Percentiles rank a stretch among this genome's conserved stretches.
Conservation (phyloP, 2,797 vertebrate genomes). For the Hylomyscus alleni region DNA sequence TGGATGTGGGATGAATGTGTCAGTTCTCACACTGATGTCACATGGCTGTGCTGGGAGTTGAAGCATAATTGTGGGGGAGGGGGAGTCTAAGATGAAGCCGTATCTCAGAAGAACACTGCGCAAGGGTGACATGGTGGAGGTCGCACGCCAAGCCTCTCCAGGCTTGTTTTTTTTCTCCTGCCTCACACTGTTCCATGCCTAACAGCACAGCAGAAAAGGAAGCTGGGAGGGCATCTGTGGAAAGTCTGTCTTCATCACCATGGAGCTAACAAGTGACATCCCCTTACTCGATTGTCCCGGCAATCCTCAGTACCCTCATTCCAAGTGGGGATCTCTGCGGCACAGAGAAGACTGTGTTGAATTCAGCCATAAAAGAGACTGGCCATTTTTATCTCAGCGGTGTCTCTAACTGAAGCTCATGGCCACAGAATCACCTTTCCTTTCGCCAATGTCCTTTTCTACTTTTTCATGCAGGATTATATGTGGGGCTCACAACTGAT, state of each 20-base stretch:
- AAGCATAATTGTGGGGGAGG: neutral
- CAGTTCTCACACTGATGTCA: neutral
- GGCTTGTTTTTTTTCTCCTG: neutral
- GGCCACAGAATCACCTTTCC: fast-evolving
- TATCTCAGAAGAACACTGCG: neutral
- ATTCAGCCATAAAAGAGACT: neutral
- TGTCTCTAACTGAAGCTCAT: neutral
- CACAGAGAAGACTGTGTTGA: neutral
- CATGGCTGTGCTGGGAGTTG: fast-evolving
- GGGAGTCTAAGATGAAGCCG: neutral
- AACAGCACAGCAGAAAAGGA: neutral
- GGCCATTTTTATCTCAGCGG: neutral
- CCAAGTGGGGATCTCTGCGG: neutral
- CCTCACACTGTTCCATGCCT: neutral
- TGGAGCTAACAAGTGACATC: neutral
- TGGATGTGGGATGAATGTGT: neutral
- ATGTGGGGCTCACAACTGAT: neutral
- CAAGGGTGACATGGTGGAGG: too few species aligned
- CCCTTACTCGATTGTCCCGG: fast-evolving
- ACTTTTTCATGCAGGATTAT: neutral
- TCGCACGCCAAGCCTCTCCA: neutral
- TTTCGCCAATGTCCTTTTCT: fast-evolving
- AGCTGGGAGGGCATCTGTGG: neutral
- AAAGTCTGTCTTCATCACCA: neutral
- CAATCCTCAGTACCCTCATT: neutral